These are phyloP conservation scores for Desoria tigrina DNA, from an alignment of 2,888 invertebrate genomes.

Conservation along the genomic window DNA sequence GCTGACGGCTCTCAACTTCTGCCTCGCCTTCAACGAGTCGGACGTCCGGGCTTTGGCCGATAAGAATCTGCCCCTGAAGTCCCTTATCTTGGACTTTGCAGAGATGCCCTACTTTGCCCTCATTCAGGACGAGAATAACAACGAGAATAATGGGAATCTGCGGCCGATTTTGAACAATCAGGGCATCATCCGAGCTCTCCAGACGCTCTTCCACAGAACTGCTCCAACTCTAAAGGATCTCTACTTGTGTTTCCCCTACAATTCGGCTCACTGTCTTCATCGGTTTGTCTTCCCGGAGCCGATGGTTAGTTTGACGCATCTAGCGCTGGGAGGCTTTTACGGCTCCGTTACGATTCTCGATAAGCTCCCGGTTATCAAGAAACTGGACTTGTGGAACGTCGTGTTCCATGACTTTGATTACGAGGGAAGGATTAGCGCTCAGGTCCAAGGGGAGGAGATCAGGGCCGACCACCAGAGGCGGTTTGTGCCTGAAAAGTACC, in stretches of 20 bases:
- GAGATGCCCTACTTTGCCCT: slow-evolving; percentile 26
- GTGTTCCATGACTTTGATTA: slow-evolving; percentile 33
- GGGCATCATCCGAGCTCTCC: slow-evolving; percentile 30
- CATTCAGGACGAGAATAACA: background rate
- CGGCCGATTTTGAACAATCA: slow-evolving; percentile 5
- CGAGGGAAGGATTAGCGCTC: slow-evolving; percentile 15
- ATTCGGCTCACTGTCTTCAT: slow-evolving; percentile 27
- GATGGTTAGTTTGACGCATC: slow-evolving; percentile 33
- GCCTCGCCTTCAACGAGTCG: slow-evolving; percentile 33
- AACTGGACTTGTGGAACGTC: slow-evolving; percentile 44
- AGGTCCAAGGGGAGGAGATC: background rate
- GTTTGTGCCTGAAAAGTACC: slow-evolving; percentile 42
- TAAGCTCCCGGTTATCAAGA: slow-evolving; percentile 38
- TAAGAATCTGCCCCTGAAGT: slow-evolving; percentile 26
- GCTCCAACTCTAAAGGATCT: slow-evolving; percentile 31
- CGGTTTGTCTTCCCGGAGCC: slow-evolving; percentile 32
- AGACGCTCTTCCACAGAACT: slow-evolving; percentile 4
- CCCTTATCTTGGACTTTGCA: slow-evolving; percentile 39
- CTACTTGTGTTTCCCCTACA: slow-evolving; percentile 39
- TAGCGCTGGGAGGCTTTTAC: slow-evolving; percentile 36
- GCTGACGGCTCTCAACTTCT: slow-evolving; percentile 36
- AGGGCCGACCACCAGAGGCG: background rate
- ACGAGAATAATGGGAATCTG: background rate
- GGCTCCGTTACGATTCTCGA: slow-evolving; percentile 34
- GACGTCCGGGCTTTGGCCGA: slow-evolving; percentile 31